Percentiles rank a stretch among this genome's conserved stretches.
Evolutionary conservation across 2,113 vertebrate species (phyloP).

Genomic region (Solenodon paradoxus): DNA sequence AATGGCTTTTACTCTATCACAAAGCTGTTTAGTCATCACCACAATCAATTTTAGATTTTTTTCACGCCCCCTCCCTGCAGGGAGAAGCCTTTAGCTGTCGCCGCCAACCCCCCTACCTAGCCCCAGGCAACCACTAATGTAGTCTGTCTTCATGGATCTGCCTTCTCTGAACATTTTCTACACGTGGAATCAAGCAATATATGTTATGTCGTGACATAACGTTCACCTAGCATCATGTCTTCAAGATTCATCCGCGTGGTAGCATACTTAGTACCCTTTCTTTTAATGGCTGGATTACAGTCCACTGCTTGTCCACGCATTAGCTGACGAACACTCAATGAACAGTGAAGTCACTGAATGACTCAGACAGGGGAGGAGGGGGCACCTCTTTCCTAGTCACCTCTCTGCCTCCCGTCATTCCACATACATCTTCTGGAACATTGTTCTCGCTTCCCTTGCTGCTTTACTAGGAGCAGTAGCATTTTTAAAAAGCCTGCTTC

Average conservation of each 20-base stretch:
- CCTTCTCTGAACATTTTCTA: not conserved
- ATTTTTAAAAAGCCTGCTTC: not conserved
- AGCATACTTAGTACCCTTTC: not conserved
- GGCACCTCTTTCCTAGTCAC: not conserved
- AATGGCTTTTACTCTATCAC: not conserved
- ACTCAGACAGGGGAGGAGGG: not conserved
- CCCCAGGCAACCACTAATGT: not conserved
- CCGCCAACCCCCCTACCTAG: too few species aligned
- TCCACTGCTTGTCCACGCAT: not conserved
- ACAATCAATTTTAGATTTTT: slow-evolving; percentile 1
- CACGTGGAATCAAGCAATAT: not conserved
- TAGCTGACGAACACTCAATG: not conserved
- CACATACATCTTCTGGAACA: not conserved
- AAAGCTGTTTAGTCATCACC: not conserved
- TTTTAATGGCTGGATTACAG: not conserved
- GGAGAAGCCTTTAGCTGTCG: not conserved
- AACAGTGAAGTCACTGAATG: not conserved
- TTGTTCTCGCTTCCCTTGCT: not conserved
- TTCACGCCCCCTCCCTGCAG: not conserved
- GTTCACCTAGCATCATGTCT: not conserved
- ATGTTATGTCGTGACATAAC: not conserved
- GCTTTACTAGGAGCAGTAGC: not conserved
- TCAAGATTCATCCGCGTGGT: not conserved
- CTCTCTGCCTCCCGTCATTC: not conserved
- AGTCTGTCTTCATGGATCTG: not conserved